Conservation (phyloP, 1,140 invertebrate genomes). For the Neoseiulus cucumeris region DNA sequence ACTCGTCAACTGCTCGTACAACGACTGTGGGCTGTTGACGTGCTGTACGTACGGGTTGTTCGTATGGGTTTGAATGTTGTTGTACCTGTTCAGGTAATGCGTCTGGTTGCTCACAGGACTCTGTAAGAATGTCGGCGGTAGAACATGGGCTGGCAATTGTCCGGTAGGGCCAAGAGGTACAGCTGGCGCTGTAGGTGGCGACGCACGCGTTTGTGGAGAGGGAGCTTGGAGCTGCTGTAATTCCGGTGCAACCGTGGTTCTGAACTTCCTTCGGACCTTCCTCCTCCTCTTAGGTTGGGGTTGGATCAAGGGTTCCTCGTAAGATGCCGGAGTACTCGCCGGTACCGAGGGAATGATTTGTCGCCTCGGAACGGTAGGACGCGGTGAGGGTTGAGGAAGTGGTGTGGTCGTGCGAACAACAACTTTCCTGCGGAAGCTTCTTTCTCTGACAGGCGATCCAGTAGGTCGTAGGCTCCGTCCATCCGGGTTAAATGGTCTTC, state of each 20-base stretch:
- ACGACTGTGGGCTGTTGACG: neutral
- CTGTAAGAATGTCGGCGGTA: neutral
- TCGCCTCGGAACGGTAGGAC: neutral
- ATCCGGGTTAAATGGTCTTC: neutral
- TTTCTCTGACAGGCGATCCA: neutral
- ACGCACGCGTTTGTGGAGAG: neutral
- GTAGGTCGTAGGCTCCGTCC: neutral
- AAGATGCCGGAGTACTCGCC: neutral
- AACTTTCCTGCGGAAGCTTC: neutral
- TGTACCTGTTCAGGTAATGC: too few relatives aligned
- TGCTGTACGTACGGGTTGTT: neutral
- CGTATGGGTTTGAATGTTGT: too few relatives aligned
- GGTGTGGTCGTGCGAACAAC: neutral
- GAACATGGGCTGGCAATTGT: neutral
- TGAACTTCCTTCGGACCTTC: neutral
- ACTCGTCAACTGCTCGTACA: neutral
- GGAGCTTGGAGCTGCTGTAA: neutral
- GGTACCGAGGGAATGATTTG: neutral
- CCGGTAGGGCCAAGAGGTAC: neutral
- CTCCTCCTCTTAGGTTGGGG: neutral
- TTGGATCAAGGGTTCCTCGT: neutral
- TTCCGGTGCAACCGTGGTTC: neutral
- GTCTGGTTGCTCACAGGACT: neutral
- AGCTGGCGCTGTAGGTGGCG: neutral
- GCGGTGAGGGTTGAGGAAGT: neutral